These are phyloP conservation scores for Matsumyia berberina DNA, from an alignment of 2,888 invertebrate species.

Conservation along the genomic window DNA sequence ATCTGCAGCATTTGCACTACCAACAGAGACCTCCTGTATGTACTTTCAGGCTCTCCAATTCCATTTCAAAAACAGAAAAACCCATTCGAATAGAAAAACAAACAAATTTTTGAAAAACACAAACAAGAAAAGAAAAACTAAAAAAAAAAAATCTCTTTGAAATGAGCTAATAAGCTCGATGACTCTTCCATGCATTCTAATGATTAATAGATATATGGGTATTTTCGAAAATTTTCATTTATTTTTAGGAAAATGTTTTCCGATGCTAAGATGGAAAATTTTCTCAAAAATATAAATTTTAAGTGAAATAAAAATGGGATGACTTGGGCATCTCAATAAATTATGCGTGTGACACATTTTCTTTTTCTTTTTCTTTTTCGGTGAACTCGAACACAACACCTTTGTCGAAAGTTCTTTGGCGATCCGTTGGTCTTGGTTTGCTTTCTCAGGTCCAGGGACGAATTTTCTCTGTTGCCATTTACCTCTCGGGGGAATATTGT, in stretches of 20 bases:
- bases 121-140: too few relatives aligned
- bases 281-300: neutral
- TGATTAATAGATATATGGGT: conserved; percentile 41
- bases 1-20: conserved; percentile 9
- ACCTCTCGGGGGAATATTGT: conserved; percentile 4
- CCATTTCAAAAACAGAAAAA: conserved; percentile 1
- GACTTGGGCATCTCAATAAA: conserved; percentile 36
- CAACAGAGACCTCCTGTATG: neutral
- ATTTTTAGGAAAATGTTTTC: conserved; percentile 44
- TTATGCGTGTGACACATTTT: conserved; percentile 58
- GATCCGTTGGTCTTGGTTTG: neutral
- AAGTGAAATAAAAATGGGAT: conserved; percentile 8
- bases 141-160: conserved; percentile 22
- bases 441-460: conserved; percentile 30
- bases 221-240: conserved; percentile 43
- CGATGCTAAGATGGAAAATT: conserved; percentile 8
- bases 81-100: neutral
- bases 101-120: conserved; percentile 2
- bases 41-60: neutral
- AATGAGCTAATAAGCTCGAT: conserved; percentile 59
- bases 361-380: neutral
- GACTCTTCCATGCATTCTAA: conserved; percentile 58
- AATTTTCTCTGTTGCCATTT: conserved; percentile 22
- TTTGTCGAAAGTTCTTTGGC: conserved; percentile 11
- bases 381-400: conserved; percentile 1